Evolutionary conservation across 2,113 vertebrate species (phyloP).

Genomic region (Perca flavescens): DNA sequence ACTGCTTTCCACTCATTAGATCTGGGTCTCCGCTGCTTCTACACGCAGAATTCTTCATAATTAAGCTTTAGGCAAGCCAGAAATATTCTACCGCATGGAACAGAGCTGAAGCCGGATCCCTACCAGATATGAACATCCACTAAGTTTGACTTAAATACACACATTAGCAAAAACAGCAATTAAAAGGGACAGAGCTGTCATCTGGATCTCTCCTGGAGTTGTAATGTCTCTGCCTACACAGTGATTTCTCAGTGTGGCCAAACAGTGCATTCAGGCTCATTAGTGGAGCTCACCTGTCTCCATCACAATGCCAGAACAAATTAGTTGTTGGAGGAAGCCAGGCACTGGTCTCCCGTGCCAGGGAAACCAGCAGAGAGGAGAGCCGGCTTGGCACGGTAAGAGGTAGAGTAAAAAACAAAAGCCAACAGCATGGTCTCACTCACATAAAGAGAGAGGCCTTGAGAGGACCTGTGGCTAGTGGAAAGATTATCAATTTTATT

Average conservation of each 20-base stretch:
- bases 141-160: background rate
- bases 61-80: constrained; percentile 1
- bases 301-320: constrained; percentile 49
- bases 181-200: constrained; percentile 12
- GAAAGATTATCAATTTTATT: background rate
- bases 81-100: background rate
- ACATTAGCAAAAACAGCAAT: constrained; percentile 10
- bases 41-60: background rate
- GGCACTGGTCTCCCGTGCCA: constrained; percentile 30
- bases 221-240: constrained; percentile 39
- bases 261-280: constrained; percentile 57
- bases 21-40: background rate
- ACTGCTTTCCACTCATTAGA: constrained; percentile 24
- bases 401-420: background rate
- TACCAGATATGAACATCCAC: background rate
- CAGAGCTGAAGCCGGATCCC: background rate
- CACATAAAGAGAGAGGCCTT: background rate
- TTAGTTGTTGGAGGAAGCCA: constrained; percentile 25
- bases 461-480: background rate
- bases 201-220: constrained; percentile 14
- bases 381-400: background rate
- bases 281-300: constrained; percentile 70
- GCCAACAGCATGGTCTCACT: background rate
- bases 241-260: constrained; percentile 40
- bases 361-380: constrained; percentile 7